Conservation (phyloP, 2,888 invertebrate genomes). For the Zygothrica quintamaculata region DNA sequence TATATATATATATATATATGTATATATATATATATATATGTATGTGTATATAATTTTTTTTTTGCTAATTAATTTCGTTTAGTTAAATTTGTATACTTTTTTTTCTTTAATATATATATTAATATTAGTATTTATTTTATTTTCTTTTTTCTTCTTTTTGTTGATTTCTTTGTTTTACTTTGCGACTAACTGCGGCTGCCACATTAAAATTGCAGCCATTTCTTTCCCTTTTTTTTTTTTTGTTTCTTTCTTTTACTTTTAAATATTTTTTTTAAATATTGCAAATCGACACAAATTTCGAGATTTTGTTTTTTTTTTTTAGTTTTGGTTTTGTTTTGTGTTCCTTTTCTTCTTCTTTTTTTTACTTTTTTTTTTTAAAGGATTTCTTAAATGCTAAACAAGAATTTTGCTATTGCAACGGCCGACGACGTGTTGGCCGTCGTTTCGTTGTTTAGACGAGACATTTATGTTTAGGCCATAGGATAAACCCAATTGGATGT, state of each 20-base stretch:
- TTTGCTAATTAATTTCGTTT: conserved; percentile 54
- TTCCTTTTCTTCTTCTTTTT: no score
- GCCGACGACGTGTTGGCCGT: conserved; percentile 23
- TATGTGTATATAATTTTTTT: no score
- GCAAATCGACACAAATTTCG: conserved; percentile 42
- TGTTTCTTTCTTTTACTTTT: conserved; percentile 7
- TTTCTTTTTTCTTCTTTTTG: conserved; percentile 42
- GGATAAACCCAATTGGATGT: conserved; percentile 11
- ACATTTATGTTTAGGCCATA: conserved; percentile 59
- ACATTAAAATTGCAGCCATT: conserved; percentile 37
- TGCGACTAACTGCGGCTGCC: conserved; percentile 62
- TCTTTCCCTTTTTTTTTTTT: conserved; percentile 20
- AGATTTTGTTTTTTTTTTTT: conserved; percentile 16
- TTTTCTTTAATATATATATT: conserved; percentile 19
- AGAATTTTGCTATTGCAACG: conserved; percentile 76
- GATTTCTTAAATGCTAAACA: conserved; percentile 74
- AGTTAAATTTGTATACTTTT: conserved; percentile 40
- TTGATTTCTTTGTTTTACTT: conserved; percentile 75
- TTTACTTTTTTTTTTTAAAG: no score
- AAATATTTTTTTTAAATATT: conserved; percentile 29
- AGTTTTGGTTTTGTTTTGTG: conserved; percentile 11
- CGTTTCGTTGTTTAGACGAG: conserved; percentile 67
- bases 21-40: no score
- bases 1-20: no score
- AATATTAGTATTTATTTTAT: conserved; percentile 51